These are phyloP conservation scores for Drosophila leontia DNA, from an alignment of 1,140 invertebrate genomes.

Conservation along the genomic window DNA sequence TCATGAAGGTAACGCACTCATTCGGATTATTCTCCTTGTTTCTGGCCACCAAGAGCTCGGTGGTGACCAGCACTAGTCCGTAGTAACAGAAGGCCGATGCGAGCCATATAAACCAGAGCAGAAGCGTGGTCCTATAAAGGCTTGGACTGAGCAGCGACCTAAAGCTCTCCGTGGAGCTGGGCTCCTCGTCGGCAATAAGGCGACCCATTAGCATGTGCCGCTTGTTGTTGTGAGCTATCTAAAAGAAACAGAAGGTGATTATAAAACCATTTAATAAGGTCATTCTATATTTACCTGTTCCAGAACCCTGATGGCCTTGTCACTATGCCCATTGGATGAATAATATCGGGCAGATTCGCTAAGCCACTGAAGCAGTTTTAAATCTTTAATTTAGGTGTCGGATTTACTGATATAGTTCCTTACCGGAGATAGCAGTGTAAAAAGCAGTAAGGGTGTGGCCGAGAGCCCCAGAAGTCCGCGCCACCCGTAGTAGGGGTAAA, in stretches of 20 bases:
- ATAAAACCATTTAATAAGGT: too few species aligned
- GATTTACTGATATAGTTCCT: too few species aligned
- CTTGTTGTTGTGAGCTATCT: constrained; percentile 93
- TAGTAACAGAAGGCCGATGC: constrained; percentile 98
- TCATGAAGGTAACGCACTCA: constrained; percentile 87
- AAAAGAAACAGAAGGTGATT: not conserved
- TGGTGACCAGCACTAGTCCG: constrained; percentile 97
- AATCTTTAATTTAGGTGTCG: too few species aligned
- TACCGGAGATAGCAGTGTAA: constrained; percentile 89
- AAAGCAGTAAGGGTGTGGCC: constrained; percentile 94
- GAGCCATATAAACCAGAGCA: constrained; percentile 98
- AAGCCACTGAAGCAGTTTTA: constrained; percentile 25
- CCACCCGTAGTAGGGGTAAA: constrained; percentile 97
- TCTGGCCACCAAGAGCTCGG: constrained; percentile 92
- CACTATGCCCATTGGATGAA: constrained; percentile 93
- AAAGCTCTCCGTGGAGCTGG: constrained; percentile 89
- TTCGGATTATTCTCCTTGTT: constrained; percentile 63
- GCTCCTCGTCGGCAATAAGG: constrained; percentile 92
- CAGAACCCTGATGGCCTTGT: constrained; percentile 94
- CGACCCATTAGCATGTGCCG: constrained; percentile 95
- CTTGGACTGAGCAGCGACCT: constrained; percentile 92
- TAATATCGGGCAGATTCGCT: constrained; percentile 92
- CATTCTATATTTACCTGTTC: constrained; percentile 87
- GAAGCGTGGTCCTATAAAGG: constrained; percentile 92
- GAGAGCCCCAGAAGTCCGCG: constrained; percentile 95